These are phyloP conservation scores for Clusia tigrina DNA, from an alignment of 2,888 invertebrate species.

Conservation along the genomic window DNA sequence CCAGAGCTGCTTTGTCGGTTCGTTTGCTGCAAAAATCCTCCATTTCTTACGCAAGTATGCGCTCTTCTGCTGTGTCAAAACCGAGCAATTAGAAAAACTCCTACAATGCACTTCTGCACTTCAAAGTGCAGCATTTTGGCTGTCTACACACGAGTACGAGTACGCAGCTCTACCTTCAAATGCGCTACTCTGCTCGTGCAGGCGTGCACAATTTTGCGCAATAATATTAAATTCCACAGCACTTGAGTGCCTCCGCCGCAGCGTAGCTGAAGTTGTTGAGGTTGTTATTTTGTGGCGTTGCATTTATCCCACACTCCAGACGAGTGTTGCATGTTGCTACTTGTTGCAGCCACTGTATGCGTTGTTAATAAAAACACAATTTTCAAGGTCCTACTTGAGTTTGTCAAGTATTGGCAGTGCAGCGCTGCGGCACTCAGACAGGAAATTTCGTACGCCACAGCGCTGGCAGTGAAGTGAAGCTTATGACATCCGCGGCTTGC, in stretches of 20 bases:
- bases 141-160: not conserved
- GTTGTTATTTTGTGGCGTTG: not conserved
- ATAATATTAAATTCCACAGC: not conserved
- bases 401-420: constrained; percentile 10
- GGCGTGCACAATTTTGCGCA: too few species aligned
- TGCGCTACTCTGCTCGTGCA: too few species aligned
- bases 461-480: not conserved
- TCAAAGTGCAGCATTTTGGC: not conserved
- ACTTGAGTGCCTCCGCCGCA: not conserved
- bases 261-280: too few species aligned
- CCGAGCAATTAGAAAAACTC: too few species aligned
- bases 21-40: too few species aligned
- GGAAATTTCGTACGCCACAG: not conserved
- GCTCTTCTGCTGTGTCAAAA: too few species aligned
- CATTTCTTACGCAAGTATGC: too few species aligned
- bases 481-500: not conserved
- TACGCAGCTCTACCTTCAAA: not conserved
- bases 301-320: not conserved
- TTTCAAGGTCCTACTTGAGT: constrained; percentile 6
- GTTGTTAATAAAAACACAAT: constrained; percentile 2
- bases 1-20: too few species aligned
- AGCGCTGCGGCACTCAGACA: constrained; percentile 6
- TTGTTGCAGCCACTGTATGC: constrained; percentile 2
- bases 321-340: not conserved
- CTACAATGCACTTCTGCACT: too few species aligned